phyloP scores from a whole-genome alignment of 1,140 invertebrate species.

The Chionoecetes opilio region DNA sequence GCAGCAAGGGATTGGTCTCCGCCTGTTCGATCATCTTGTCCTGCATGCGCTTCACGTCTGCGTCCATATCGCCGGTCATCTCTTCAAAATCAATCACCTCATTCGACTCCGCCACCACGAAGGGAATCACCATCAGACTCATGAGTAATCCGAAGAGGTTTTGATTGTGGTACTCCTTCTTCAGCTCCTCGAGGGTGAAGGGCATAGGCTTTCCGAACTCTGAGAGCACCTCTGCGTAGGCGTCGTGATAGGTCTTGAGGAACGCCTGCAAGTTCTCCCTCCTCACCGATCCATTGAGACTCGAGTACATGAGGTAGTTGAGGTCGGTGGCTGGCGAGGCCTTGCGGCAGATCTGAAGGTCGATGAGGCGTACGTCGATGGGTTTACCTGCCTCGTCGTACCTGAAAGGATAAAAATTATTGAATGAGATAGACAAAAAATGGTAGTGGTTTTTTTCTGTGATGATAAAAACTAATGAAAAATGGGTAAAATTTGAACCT shows the following conservation, averaged over 20 bases:
- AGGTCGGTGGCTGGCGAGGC: constrained; percentile 72
- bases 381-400: constrained; percentile 73
- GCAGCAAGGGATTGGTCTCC: constrained; percentile 46
- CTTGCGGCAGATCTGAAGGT: constrained; percentile 69
- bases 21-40: constrained; percentile 31
- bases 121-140: constrained; percentile 51
- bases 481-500: too few relatives aligned
- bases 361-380: constrained; percentile 63
- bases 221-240: constrained; percentile 22
- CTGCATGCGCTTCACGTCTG: neutral
- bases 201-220: neutral
- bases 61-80: constrained; percentile 11
- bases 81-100: constrained; percentile 35
- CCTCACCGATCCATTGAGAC: constrained; percentile 50
- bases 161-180: constrained; percentile 53
- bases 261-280: constrained; percentile 37
- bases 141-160: constrained; percentile 64
- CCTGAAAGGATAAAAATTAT: constrained; percentile 14
- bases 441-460: neutral
- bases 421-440: neutral
- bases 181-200: constrained; percentile 50
- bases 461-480: too few relatives aligned
- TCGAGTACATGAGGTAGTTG: constrained; percentile 74
- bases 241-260: constrained; percentile 56
- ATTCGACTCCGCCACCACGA: constrained; percentile 36